Evolutionary conservation across 2,113 vertebrate species (phyloP).

Genomic region (Chaetura pelagica): DNA sequence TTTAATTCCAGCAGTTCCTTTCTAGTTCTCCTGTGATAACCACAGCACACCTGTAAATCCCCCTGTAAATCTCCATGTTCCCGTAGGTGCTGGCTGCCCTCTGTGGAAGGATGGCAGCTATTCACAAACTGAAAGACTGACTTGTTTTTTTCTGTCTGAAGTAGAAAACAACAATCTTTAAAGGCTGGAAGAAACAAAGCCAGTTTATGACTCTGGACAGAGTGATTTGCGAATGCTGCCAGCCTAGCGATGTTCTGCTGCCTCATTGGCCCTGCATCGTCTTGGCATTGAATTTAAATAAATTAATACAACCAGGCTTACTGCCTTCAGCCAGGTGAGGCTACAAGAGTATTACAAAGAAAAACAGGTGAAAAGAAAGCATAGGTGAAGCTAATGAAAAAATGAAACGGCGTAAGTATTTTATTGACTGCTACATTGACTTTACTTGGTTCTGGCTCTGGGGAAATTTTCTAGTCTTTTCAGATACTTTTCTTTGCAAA

Average conservation of each 20-base stretch:
- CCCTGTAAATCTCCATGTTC: neutral
- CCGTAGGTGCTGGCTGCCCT: neutral
- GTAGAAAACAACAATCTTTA: neutral
- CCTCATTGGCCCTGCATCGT: neutral
- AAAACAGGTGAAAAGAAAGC: neutral
- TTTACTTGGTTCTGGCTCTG: neutral
- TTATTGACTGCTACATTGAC: neutral
- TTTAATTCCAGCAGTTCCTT: neutral
- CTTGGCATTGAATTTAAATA: conserved; percentile 11
- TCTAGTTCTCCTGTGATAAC: neutral
- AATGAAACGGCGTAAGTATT: neutral
- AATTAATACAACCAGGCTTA: neutral
- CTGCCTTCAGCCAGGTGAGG: neutral
- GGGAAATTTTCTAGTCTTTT: neutral
- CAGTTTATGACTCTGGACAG: neutral
- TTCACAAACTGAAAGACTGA: neutral
- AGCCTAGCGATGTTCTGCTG: neutral
- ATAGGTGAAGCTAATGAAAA: neutral
- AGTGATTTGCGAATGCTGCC: neutral
- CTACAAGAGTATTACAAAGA: neutral
- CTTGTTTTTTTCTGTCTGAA: neutral
- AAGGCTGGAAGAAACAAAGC: neutral
- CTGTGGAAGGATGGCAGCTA: neutral
- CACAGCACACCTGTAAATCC: neutral
- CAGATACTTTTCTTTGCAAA: neutral